phyloP scores from a whole-genome alignment of 1,140 invertebrate genomes.

The Heliconius hewitsoni region DNA sequence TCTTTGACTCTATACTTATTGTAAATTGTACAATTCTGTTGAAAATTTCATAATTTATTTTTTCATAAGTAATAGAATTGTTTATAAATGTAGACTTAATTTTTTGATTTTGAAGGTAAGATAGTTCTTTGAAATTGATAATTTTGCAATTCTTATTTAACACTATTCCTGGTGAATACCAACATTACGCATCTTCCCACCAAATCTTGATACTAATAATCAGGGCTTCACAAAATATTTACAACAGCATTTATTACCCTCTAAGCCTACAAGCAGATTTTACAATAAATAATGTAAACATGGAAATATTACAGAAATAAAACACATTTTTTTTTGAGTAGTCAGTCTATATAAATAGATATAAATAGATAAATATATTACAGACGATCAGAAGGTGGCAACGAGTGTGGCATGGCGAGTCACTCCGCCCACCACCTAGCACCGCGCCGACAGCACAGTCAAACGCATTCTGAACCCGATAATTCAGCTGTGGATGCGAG shows the following conservation, averaged over 20 bases:
- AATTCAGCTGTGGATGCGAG: slow-evolving; percentile 77
- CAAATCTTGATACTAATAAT: background rate
- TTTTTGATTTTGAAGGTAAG: background rate
- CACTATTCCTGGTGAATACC: slow-evolving; percentile 1
- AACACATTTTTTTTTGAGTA: background rate
- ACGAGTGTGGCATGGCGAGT: slow-evolving; percentile 74
- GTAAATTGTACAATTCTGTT: slow-evolving; percentile 7
- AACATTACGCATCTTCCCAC: slow-evolving; percentile 14
- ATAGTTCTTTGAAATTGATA: background rate
- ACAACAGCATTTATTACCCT: no score
- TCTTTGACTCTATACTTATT: background rate
- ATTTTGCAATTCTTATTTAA: background rate
- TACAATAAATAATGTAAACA: background rate
- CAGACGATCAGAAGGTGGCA: slow-evolving; percentile 83
- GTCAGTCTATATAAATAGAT: background rate
- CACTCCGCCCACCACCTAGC: slow-evolving; percentile 77
- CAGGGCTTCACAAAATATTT: background rate
- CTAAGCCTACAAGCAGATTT: no score
- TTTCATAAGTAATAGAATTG: slow-evolving; percentile 3
- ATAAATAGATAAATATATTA: background rate
- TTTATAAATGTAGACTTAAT: background rate
- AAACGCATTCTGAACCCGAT: slow-evolving; percentile 85
- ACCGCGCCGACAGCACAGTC: slow-evolving; percentile 82
- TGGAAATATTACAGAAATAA: background rate
- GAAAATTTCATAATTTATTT: background rate